Conservation (phyloP, 2,113 vertebrate species). For the Tricholaema leucomelas region DNA sequence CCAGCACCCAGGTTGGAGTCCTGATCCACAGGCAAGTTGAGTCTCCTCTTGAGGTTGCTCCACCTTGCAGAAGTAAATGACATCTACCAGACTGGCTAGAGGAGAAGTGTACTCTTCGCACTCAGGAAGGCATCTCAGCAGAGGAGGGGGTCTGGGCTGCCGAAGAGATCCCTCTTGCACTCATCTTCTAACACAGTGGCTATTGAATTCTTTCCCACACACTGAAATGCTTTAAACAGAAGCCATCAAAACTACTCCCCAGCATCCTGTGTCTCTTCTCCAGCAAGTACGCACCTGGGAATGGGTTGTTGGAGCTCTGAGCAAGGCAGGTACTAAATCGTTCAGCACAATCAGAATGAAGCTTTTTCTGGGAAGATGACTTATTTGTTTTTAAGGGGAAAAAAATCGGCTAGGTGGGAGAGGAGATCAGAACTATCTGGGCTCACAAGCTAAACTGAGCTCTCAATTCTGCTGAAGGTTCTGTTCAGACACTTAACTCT, state of each 20-base stretch:
- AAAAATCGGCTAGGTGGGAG: background rate
- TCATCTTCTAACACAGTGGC: fast-evolving
- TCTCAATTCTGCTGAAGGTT: background rate
- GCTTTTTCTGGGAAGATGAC: background rate
- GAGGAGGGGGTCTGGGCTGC: background rate
- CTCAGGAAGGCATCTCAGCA: background rate
- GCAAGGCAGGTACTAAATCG: background rate
- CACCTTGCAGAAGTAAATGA: background rate
- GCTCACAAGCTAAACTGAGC: background rate
- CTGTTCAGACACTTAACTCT: background rate
- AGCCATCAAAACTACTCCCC: background rate
- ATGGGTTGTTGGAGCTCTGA: background rate
- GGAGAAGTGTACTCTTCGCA: background rate
- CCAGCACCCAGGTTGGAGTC: background rate
- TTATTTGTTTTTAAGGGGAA: background rate
- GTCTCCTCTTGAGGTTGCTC: background rate
- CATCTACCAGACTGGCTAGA: background rate
- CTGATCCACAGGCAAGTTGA: background rate
- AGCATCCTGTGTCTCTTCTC: background rate
- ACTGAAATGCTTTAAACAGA: background rate
- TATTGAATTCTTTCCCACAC: background rate
- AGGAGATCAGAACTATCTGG: background rate
- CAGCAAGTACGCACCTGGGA: background rate
- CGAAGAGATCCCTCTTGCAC: background rate
- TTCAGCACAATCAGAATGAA: background rate